These are phyloP conservation scores for Agriopis leucophaearia DNA, from an alignment of 2,888 invertebrate species.

Conservation along the genomic window DNA sequence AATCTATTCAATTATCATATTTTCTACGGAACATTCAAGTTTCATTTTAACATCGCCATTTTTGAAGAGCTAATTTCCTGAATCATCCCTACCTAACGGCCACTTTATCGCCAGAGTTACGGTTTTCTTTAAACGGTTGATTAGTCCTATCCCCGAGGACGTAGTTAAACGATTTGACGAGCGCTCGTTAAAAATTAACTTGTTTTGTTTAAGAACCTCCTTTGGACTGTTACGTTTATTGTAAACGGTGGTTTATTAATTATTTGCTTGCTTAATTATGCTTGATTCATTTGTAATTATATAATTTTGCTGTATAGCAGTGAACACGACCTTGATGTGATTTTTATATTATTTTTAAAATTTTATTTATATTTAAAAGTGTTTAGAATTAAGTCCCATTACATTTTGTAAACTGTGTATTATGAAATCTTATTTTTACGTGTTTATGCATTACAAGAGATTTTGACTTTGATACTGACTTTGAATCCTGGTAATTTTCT, in stretches of 20 bases:
- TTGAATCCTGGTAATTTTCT: background rate
- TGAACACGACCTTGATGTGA: background rate
- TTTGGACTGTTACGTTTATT: slow-evolving; percentile 25
- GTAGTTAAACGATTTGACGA: slow-evolving; percentile 77
- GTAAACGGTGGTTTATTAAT: slow-evolving; percentile 43
- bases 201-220: slow-evolving; percentile 61
- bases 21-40: slow-evolving; percentile 15
- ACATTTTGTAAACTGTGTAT: too few relatives aligned
- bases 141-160: slow-evolving; percentile 69
- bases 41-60: slow-evolving; percentile 37
- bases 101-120: slow-evolving; percentile 65
- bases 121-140: slow-evolving; percentile 67
- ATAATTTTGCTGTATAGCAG: too few relatives aligned
- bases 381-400: too few relatives aligned
- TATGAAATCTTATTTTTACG: too few relatives aligned
- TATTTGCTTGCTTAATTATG: slow-evolving; percentile 18
- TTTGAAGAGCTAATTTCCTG: slow-evolving; percentile 72
- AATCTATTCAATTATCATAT: background rate
- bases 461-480: too few relatives aligned
- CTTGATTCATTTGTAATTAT: background rate
- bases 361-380: background rate
- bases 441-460: too few relatives aligned
- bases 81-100: slow-evolving; percentile 52
- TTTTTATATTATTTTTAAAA: background rate
- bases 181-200: slow-evolving; percentile 73